Conservation (phyloP, 2,797 vertebrate species). For the Dipus sagitta region DNA sequence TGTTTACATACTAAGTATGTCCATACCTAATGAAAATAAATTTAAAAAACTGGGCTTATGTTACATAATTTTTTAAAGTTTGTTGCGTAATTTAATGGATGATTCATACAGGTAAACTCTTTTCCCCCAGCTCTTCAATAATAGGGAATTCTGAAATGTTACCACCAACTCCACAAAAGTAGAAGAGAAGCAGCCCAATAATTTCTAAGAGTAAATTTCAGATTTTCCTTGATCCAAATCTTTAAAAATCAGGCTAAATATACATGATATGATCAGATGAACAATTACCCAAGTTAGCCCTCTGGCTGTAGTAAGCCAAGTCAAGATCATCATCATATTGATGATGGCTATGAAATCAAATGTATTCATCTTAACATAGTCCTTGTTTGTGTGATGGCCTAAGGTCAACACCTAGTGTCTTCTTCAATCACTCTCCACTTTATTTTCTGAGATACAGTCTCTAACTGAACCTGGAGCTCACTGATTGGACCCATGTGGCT, state of each 20-base stretch:
- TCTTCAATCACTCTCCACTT: too few relatives aligned
- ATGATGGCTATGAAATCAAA: not conserved
- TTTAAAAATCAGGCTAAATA: not conserved
- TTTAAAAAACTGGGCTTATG: not conserved
- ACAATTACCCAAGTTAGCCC: not conserved
- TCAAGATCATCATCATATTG: not conserved
- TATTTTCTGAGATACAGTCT: too few relatives aligned
- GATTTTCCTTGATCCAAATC: not conserved
- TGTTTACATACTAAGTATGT: too few relatives aligned
- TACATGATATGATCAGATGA: not conserved
- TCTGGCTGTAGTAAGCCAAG: not conserved
- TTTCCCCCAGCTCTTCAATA: not conserved
- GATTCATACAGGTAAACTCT: not conserved
- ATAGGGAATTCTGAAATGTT: not conserved
- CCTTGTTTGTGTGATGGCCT: not conserved
- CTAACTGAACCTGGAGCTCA: too few relatives aligned
- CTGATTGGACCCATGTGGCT: too few relatives aligned
- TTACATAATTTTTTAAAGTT: constrained; percentile 38
- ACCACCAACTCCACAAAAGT: not conserved
- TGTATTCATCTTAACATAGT: not conserved
- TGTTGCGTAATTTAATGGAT: constrained; percentile 38
- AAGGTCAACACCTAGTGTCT: too few relatives aligned
- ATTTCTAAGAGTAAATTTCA: constrained; percentile 35
- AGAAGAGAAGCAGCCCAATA: not conserved
- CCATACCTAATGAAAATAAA: too few relatives aligned